Percentiles rank a stretch among this genome's conserved stretches.
phyloP scores from a whole-genome alignment of 2,888 invertebrate genomes.

The Cheilosia urbana region DNA sequence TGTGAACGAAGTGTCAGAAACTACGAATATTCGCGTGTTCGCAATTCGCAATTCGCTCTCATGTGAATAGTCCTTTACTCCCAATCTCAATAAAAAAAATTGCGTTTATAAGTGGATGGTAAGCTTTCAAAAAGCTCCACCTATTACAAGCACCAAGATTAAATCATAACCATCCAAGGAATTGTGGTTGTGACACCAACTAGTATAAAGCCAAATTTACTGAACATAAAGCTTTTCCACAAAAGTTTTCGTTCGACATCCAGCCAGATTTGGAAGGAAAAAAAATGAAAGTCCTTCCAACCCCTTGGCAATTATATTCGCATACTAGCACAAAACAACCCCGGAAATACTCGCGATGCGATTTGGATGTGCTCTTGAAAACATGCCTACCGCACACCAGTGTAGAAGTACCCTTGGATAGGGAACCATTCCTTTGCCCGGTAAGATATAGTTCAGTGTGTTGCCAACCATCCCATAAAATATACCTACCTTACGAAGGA shows the following conservation, averaged over 20 bases:
- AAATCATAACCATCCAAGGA: no score
- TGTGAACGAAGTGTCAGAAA: no score
- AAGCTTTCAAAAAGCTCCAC: not conserved
- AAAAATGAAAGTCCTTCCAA: slow-evolving; percentile 39
- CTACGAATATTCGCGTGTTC: no score
- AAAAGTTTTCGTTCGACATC: slow-evolving; percentile 2
- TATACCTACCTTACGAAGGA: slow-evolving; percentile 70
- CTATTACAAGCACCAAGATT: not conserved
- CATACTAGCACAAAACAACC: slow-evolving; percentile 55
- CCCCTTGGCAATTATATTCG: slow-evolving; percentile 55
- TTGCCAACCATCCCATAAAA: slow-evolving; percentile 76
- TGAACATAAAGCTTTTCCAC: not conserved
- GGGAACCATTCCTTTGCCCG: slow-evolving; percentile 79
- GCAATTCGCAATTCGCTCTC: no score
- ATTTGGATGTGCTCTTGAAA: slow-evolving; percentile 56
- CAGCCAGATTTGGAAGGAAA: slow-evolving; percentile 18
- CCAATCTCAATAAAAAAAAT: not conserved
- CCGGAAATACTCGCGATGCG: slow-evolving; percentile 53
- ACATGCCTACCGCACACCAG: slow-evolving; percentile 57
- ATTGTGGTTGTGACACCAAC: slow-evolving; percentile 3
- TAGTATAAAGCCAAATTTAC: not conserved
- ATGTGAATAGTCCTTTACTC: no score
- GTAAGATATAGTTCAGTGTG: slow-evolving; percentile 80
- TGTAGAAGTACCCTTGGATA: slow-evolving; percentile 58
- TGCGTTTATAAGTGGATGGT: not conserved